Base-by-base conservation (phyloP, 1,140 invertebrate species). In the Brachionus rubens region DNA sequence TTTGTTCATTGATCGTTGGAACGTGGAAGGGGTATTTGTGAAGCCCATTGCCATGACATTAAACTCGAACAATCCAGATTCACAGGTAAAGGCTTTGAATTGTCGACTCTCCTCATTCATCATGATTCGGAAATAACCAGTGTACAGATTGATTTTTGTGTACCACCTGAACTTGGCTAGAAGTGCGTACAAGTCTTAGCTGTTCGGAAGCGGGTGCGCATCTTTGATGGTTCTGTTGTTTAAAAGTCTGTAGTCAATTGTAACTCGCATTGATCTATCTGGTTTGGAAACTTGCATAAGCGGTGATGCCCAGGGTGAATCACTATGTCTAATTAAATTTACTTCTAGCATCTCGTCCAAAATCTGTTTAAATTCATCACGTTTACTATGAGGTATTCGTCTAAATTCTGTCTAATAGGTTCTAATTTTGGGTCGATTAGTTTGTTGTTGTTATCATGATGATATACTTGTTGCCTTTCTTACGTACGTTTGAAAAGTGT, bases 11-110 rank as follows among this genome's bases (percentile, higher is more conserved):
- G 81, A 68, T 33, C 81, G 19, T 75, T 82, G 81, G 70, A 83
- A 82, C 0, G 82, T 84, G 1, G 83, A 81, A n/a, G 80, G 81
- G 0, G 83, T 80, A 21, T 83, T 83, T 3, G 76, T 77, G 1
- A 87, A 76, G 0, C 84, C 86, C 77, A 85, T 86, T 0, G 84
- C 82, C 82, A 86, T 82, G 0, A 79, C 54, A 9, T 33, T 78
- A 50, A 78, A 82, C 62, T 79, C 79, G 68, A 78, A 82, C 14
- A 72, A n/a, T 10, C 67, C 67, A 3, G 14, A 47, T 12, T 72
- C 40, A 12, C 43, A 28, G 16, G 26, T 48, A 47, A 72, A 72
- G n/a, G 67, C 41, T 6, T 41, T 72, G 12, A 33, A 16, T 48
- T 47, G 14, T 36, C 33, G 12, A 36, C 14, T n/a, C 26, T 72